Evolutionary conservation across 2,113 vertebrate genomes (phyloP), one percentile per base, ranked within the genome.

Genomic region (Scortum barcoo): DNA sequence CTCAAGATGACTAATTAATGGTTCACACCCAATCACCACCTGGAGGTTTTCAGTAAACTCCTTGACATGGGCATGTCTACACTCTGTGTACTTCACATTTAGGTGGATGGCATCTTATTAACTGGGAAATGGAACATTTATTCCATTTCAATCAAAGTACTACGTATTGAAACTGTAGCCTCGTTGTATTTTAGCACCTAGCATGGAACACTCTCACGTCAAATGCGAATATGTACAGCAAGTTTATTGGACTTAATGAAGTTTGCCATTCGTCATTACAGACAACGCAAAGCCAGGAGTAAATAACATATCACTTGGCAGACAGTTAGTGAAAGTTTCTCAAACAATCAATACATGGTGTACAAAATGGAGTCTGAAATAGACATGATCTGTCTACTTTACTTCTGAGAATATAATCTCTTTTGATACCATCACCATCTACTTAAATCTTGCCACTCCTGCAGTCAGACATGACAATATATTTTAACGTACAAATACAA

Each of bases 401-500:
- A 69, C 56, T 46, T 84, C 67, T 56, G 14, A 77, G 50, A 84
- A 72, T 76, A 75, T 88, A 87, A 75, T 60, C 54, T 73, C n/a
- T 17, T 69, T 42, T 33, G 38, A 71, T 72, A 77, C 76, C 14
- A 67, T 71, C 22, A 42, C 60, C 57, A 58, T 82, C 77, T 77
- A 72, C 65, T 76, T 44, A 33, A 83, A 82, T 65, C 46, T 44
- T 67, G 57, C 51, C 63, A 53, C 57, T 85, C 61, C 69, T 60
- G 76, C 46, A 36, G 65, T 68, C 1, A 6, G 54, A 67, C 36
- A 65, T 82, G 72, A 81, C 71, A 89, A 88, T 84, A 92, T 73
- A 90, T 85, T 71, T 87, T 89, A 74, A 89, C 46, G 78, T 87
- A 94, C 85, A 94, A 93, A 90, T 91, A 93, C 78, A 92, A 91